Percentiles rank a stretch among this genome's conserved stretches.
phyloP scores from a whole-genome alignment of 2,888 invertebrate species.

The Cheilosia soror region DNA sequence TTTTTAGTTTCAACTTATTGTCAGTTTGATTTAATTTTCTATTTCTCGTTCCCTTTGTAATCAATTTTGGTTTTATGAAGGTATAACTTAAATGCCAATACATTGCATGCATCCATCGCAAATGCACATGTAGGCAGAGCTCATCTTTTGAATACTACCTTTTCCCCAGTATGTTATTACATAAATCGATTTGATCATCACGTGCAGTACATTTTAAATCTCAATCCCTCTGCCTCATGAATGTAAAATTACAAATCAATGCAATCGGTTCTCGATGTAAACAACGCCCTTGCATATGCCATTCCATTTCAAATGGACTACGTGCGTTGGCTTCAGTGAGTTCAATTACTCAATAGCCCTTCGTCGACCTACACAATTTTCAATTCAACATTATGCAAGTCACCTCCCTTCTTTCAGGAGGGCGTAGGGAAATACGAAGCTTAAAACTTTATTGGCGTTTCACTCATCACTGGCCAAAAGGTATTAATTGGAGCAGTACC shows the following conservation, averaged over 20 bases:
- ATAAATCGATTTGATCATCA: constrained; percentile 1
- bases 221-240: background rate
- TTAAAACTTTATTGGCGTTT: background rate
- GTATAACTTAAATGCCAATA: background rate
- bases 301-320: background rate
- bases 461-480: background rate
- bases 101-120: background rate
- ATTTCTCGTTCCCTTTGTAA: background rate
- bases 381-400: constrained; percentile 4
- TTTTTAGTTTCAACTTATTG: too few species aligned
- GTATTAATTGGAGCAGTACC: constrained; percentile 5
- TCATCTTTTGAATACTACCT: background rate
- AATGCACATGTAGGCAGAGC: background rate
- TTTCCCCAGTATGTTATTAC: background rate
- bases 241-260: constrained; percentile 2
- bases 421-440: background rate
- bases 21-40: too few species aligned
- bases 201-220: background rate
- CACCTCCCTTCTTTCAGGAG: background rate
- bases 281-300: constrained; percentile 4
- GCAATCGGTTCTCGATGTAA: background rate
- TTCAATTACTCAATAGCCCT: background rate
- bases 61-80: background rate
- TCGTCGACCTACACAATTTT: background rate
- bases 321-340: background rate